phyloP scores from a whole-genome alignment of 2,888 invertebrate genomes.

The Endotricha flammealis region DNA sequence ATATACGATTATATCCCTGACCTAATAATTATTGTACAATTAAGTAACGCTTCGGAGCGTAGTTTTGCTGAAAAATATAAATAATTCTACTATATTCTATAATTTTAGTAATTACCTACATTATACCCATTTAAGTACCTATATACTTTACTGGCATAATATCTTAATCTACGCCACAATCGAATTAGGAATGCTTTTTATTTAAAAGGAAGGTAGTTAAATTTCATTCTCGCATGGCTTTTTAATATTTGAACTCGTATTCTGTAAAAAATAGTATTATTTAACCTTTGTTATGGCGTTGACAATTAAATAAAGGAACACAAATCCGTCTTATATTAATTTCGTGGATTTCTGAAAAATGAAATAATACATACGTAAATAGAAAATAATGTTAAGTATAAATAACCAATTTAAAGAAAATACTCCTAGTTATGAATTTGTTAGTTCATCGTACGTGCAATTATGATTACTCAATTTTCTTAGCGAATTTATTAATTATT shows the following conservation, averaged over 20 bases:
- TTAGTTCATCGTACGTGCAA: conserved; percentile 64
- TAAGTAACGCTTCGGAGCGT: conserved; percentile 73
- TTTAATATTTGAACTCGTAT: conserved; percentile 32
- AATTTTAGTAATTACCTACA: conserved; percentile 72
- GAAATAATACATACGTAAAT: conserved; percentile 72
- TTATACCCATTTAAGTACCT: conserved; percentile 69
- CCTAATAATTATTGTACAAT: conserved; percentile 65
- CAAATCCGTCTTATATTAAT: conserved; percentile 67
- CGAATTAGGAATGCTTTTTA: conserved; percentile 63
- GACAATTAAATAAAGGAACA: conserved; percentile 41
- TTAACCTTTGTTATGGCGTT: conserved; percentile 5
- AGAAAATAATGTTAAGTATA: conserved; percentile 65
- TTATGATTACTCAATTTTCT: conserved; percentile 51
- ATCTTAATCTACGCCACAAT: conserved; percentile 58
- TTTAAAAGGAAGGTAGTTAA: conserved; percentile 37
- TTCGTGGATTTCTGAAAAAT: conserved; percentile 62
- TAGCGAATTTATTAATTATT: conserved; percentile 72
- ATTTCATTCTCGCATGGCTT: conserved; percentile 65
- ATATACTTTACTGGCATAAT: conserved; percentile 68
- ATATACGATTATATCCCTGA: conserved; percentile 50
- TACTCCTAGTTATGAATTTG: conserved; percentile 62
- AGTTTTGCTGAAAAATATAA: conserved; percentile 63
- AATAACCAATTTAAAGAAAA: conserved; percentile 66
- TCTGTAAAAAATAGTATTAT: conserved; percentile 3
- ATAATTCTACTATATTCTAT: conserved; percentile 68